Percentiles rank a stretch among this genome's conserved stretches.
These are phyloP conservation scores for Loripinus fragilis DNA, from an alignment of 2,888 invertebrate species.

Conservation along the genomic window DNA sequence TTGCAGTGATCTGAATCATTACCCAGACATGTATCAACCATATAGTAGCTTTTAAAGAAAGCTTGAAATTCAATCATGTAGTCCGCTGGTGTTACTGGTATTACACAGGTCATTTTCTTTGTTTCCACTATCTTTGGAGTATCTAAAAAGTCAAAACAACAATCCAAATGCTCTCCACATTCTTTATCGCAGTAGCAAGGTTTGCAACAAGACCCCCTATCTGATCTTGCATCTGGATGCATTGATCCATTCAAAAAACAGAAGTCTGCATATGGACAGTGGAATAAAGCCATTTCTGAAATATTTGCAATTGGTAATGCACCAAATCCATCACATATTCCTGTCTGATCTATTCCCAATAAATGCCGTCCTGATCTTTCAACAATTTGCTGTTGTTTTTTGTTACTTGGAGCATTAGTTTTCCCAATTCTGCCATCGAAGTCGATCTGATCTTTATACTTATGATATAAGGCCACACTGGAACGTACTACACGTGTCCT, in stretches of 20 bases:
- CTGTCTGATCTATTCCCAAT: background rate
- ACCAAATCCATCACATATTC: background rate
- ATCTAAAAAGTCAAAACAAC: background rate
- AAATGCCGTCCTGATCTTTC: background rate
- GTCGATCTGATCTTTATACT: no score
- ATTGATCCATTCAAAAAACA: background rate
- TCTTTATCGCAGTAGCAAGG: constrained; percentile 1
- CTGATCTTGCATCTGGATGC: background rate
- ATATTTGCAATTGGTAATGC: background rate
- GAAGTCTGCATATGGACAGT: constrained; percentile 3
- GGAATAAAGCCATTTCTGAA: background rate
- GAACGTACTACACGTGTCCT: no score
- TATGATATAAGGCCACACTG: no score
- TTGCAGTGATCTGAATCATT: background rate
- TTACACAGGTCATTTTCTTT: background rate
- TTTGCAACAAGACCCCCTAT: background rate
- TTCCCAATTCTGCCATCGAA: background rate
- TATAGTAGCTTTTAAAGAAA: background rate
- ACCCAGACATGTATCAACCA: background rate
- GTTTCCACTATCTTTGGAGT: background rate
- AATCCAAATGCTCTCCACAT: background rate
- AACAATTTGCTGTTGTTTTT: background rate
- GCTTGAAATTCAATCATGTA: background rate
- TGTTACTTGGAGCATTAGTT: background rate
- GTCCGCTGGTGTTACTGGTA: background rate